Conservation (phyloP, 1,140 invertebrate genomes). For the Procambarus virginalis region DNA sequence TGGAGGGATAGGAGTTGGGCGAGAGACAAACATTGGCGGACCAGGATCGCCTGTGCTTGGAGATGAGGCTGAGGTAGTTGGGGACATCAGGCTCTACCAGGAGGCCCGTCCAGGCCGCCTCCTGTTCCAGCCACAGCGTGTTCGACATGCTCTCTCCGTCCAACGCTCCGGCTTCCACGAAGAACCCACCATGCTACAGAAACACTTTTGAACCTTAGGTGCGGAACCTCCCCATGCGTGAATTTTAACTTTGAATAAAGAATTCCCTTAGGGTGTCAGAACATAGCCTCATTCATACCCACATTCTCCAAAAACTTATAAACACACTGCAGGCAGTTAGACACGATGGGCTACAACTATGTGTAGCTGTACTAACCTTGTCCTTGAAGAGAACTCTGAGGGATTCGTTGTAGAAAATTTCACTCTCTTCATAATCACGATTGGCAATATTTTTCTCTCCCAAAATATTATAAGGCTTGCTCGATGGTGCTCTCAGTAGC, state of each 20-base stretch:
- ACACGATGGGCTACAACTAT: no score
- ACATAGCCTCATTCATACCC: no score
- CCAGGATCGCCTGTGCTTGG: conserved; percentile 65
- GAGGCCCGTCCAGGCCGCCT: conserved; percentile 69
- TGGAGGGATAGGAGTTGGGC: conserved; percentile 29
- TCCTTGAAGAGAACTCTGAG: neutral
- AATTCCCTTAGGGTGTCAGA: no score
- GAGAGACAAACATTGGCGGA: conserved; percentile 67
- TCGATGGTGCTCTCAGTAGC: conserved; percentile 22
- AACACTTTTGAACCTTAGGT: neutral
- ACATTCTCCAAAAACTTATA: no score
- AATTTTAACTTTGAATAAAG: no score
- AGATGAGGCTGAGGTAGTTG: conserved; percentile 30
- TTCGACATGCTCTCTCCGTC: conserved; percentile 71
- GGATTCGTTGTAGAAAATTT: neutral
- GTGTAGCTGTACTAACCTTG: conserved; percentile 5
- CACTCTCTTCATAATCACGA: neutral
- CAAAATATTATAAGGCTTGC: conserved; percentile 9
- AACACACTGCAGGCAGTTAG: no score
- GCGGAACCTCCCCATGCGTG: no score
- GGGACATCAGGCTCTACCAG: conserved; percentile 67
- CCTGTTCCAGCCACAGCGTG: conserved; percentile 67
- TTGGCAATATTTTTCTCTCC: neutral
- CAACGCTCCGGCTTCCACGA: conserved; percentile 71
- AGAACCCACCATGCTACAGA: conserved; percentile 63